Conservation (phyloP, 2,888 invertebrate genomes). For the Ethmia dodecea region DNA sequence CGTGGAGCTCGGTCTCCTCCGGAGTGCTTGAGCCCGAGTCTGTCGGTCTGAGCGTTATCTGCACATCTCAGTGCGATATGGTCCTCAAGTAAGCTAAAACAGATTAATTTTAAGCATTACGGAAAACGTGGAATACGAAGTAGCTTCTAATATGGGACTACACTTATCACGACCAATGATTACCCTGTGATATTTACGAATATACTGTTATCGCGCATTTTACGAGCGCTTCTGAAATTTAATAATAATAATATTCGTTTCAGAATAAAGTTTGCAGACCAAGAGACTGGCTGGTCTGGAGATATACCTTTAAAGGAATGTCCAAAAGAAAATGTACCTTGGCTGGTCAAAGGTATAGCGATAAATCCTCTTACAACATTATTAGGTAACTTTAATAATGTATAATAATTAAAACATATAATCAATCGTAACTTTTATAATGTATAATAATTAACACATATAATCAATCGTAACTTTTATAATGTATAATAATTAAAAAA, state of each 20-base stretch:
- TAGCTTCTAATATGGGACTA: too few relatives aligned
- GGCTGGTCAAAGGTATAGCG: constrained; percentile 91
- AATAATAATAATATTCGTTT: constrained; percentile 16
- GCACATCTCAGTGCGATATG: constrained; percentile 39
- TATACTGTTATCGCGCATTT: neutral
- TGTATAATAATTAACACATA: too few relatives aligned
- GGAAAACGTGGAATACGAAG: too few relatives aligned
- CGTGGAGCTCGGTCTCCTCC: constrained; percentile 42
- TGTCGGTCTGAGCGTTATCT: constrained; percentile 44
- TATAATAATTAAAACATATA: too few relatives aligned
- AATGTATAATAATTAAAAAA: too few relatives aligned
- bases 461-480: too few relatives aligned
- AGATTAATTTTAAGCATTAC: too few relatives aligned
- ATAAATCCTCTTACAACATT: too few relatives aligned
- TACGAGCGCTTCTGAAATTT: neutral
- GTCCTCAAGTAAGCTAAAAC: constrained; percentile 55
- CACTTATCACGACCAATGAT: too few relatives aligned
- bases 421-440: too few relatives aligned
- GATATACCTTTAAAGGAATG: constrained; percentile 87
- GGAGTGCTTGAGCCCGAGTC: constrained; percentile 45
- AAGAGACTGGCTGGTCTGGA: constrained; percentile 84
- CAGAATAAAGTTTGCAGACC: constrained; percentile 75
- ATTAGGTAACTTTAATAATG: too few relatives aligned
- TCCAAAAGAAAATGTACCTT: constrained; percentile 85
- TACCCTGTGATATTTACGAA: too few relatives aligned